Conservation (phyloP, 1,140 invertebrate species). For the Platyscapa corneri region DNA sequence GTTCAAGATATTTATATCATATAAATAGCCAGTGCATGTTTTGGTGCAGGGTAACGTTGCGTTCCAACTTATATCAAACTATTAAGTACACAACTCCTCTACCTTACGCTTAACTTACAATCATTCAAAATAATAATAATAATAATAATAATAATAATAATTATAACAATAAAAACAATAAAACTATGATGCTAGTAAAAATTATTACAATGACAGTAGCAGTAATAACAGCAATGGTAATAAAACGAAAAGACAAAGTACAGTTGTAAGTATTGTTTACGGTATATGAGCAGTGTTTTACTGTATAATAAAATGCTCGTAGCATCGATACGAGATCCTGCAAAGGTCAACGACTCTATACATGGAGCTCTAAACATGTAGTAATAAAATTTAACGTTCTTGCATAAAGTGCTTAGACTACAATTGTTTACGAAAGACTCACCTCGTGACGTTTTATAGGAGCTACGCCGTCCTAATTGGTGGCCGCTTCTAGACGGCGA, state of each 20-base stretch:
- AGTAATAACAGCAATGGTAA: not conserved
- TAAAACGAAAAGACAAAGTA: conserved; percentile 33
- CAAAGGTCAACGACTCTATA: conserved; percentile 34
- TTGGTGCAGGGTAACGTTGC: conserved; percentile 69
- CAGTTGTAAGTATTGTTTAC: not conserved
- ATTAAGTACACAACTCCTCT: conserved; percentile 50
- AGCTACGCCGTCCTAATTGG: conserved; percentile 84
- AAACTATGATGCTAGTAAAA: too few relatives aligned
- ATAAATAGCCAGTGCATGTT: conserved; percentile 63
- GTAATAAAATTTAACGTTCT: conserved; percentile 37
- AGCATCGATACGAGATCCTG: conserved; percentile 51
- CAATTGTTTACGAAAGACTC: conserved; percentile 65
- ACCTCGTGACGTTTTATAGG: conserved; percentile 91
- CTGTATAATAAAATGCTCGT: conserved; percentile 57
- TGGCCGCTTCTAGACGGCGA: conserved; percentile 82
- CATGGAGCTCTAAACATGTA: conserved; percentile 24
- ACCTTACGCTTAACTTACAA: conserved; percentile 19
- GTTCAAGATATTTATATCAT: conserved; percentile 56
- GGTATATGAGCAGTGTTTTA: conserved; percentile 35
- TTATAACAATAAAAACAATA: conserved; percentile 40
- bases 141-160: conserved; percentile 52
- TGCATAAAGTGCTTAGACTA: conserved; percentile 24
- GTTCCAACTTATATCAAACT: conserved; percentile 61
- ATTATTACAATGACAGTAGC: conserved; percentile 36
- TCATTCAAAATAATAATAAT: conserved; percentile 49